These are phyloP conservation scores for Sylvia borin DNA, from an alignment of 2,797 vertebrate genomes.

Conservation along the genomic window DNA sequence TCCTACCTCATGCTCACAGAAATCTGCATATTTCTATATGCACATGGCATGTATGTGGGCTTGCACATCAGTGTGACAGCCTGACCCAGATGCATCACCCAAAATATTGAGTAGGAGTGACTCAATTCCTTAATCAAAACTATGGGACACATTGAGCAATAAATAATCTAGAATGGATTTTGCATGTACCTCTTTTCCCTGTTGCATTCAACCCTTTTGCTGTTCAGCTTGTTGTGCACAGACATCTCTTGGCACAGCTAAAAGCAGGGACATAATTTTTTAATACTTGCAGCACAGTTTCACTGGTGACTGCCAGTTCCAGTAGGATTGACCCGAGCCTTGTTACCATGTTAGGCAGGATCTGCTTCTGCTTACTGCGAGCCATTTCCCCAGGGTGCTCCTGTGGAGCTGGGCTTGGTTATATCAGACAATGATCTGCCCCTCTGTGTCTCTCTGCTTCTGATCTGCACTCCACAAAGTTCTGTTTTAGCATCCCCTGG, in stretches of 20 bases:
- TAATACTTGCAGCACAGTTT: background rate
- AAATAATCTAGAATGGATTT: slow-evolving; percentile 13
- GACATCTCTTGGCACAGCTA: background rate
- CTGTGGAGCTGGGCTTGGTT: background rate
- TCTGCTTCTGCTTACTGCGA: background rate
- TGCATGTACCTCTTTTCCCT: background rate
- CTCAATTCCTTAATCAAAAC: slow-evolving; percentile 8
- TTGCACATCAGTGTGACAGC: background rate
- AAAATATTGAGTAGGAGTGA: background rate
- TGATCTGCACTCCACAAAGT: background rate
- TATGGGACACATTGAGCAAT: background rate
- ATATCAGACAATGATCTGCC: background rate
- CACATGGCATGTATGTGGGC: background rate
- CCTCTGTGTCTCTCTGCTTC: background rate
- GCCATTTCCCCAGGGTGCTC: background rate
- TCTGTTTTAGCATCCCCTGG: background rate
- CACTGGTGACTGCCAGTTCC: background rate
- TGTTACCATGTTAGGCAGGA: background rate
- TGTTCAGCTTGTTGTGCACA: background rate
- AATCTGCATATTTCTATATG: background rate
- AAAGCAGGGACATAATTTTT: slow-evolving; percentile 27
- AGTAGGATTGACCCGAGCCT: background rate
- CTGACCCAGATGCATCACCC: background rate
- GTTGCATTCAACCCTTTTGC: background rate
- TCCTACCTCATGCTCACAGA: background rate